A percentile compares a stretch with the other conserved stretches of the same genome.
Evolutionary conservation across 1,140 invertebrate genomes (phyloP).

Genomic region (Calycopis cecrops): DNA sequence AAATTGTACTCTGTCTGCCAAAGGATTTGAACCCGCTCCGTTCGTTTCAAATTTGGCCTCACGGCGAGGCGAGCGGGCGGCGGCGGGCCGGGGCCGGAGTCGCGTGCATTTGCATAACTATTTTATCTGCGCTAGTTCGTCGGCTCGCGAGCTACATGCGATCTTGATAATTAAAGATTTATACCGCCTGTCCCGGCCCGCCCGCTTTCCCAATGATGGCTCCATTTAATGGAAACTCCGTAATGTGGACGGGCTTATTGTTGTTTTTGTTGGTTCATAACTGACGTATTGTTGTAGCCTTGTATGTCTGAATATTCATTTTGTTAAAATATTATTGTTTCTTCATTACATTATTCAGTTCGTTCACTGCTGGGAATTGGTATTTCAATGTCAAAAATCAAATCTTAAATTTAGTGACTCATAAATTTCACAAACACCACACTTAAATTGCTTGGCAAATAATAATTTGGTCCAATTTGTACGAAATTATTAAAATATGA

Average conservation of each 20-base stretch:
- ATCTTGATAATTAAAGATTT: slow-evolving; percentile 52
- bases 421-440: too few species aligned
- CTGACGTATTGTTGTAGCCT: too few species aligned
- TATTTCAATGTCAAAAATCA: too few species aligned
- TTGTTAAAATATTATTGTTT: too few species aligned
- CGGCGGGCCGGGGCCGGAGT: slow-evolving; percentile 26
- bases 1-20: slow-evolving; percentile 12
- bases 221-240: slow-evolving; percentile 18
- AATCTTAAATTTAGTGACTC: too few species aligned
- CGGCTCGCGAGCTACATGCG: slow-evolving; percentile 37
- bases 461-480: too few species aligned
- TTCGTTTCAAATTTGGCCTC: slow-evolving; percentile 35
- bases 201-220: slow-evolving; percentile 29
- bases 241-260: neutral
- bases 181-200: slow-evolving; percentile 27
- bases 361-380: too few species aligned
- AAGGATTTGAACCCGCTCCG: slow-evolving; percentile 38
- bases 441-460: too few species aligned
- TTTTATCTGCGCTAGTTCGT: slow-evolving; percentile 47
- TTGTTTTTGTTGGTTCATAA: too few species aligned
- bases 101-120: slow-evolving; percentile 54
- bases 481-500: too few species aligned
- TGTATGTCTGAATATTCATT: too few species aligned
- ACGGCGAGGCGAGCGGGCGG: slow-evolving; percentile 29
- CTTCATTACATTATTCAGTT: too few species aligned